These are phyloP conservation scores for Polypterus senegalus DNA, from an alignment of 2,113 vertebrate genomes.

Conservation along the genomic window DNA sequence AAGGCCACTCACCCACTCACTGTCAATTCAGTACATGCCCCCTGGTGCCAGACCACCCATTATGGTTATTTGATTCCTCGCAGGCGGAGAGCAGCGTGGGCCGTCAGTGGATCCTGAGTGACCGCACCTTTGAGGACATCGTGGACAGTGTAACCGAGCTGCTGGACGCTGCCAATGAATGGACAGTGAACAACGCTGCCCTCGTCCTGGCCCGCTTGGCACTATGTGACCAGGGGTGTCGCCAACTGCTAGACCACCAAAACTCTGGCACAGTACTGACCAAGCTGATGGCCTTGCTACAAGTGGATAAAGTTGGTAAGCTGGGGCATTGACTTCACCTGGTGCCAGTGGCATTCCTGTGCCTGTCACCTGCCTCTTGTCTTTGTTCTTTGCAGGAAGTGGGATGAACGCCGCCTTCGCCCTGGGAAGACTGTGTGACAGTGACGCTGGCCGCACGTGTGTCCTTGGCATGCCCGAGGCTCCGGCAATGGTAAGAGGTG, in stretches of 20 bases:
- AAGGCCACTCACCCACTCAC: neutral
- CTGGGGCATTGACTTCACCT: neutral
- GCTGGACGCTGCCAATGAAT: constrained; percentile 19
- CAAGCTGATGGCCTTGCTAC: constrained; percentile 23
- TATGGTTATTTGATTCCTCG: neutral
- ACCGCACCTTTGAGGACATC: constrained; percentile 14
- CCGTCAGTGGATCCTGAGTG: constrained; percentile 23
- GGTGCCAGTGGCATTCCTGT: neutral
- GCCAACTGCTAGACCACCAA: constrained; percentile 20
- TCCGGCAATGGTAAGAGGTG: constrained; percentile 25
- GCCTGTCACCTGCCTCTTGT: neutral
- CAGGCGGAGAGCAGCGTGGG: constrained; percentile 30
- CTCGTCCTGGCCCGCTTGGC: constrained; percentile 28
- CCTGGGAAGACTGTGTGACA: constrained; percentile 30
- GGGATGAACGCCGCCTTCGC: constrained; percentile 38
- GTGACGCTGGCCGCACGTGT: constrained; percentile 16
- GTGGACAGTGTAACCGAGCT: constrained; percentile 23
- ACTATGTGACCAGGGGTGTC: constrained; percentile 25
- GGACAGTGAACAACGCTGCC: constrained; percentile 27
- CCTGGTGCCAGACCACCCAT: neutral
- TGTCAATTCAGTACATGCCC: neutral
- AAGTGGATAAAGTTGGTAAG: constrained; percentile 27
- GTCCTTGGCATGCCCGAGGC: constrained; percentile 22
- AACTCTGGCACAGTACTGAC: constrained; percentile 13
- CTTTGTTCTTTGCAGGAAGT: constrained; percentile 20